These are phyloP conservation scores for Metalampra italica DNA, from an alignment of 2,888 invertebrate species.

Conservation along the genomic window DNA sequence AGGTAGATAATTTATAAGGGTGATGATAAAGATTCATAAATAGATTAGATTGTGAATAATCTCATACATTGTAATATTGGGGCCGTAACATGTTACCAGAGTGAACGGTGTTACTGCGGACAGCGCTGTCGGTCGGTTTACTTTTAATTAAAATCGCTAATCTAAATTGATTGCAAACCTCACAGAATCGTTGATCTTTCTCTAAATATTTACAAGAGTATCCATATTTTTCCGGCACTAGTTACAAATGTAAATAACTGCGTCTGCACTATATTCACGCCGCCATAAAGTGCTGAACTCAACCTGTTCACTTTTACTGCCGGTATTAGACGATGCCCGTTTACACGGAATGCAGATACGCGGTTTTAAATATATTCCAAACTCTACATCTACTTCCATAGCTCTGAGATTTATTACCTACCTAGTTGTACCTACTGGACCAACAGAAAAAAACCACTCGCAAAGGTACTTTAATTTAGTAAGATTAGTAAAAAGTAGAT, in stretches of 20 bases:
- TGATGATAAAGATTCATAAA: too few species aligned
- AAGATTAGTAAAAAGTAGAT: too few species aligned
- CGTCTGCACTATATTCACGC: conserved; percentile 13
- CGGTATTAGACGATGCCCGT: neutral
- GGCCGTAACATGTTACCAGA: too few species aligned
- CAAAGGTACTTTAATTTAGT: too few species aligned
- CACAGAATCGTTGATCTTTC: conserved; percentile 18
- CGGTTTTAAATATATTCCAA: neutral
- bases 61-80: too few species aligned
- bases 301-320: conserved; percentile 5
- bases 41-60: too few species aligned
- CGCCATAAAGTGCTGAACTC: conserved; percentile 10
- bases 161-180: neutral
- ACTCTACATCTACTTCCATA: neutral
- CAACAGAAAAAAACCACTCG: too few species aligned
- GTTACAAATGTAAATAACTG: conserved; percentile 34
- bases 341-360: neutral
- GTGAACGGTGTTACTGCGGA: too few species aligned
- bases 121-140: too few species aligned
- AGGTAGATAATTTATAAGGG: too few species aligned
- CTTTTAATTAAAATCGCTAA: neutral
- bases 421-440: too few species aligned
- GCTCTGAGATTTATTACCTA: too few species aligned
- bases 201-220: conserved; percentile 45
- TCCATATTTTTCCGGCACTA: conserved; percentile 29